Base-by-base conservation (phyloP, 2,113 vertebrate species). In the Hippolais icterina region DNA sequence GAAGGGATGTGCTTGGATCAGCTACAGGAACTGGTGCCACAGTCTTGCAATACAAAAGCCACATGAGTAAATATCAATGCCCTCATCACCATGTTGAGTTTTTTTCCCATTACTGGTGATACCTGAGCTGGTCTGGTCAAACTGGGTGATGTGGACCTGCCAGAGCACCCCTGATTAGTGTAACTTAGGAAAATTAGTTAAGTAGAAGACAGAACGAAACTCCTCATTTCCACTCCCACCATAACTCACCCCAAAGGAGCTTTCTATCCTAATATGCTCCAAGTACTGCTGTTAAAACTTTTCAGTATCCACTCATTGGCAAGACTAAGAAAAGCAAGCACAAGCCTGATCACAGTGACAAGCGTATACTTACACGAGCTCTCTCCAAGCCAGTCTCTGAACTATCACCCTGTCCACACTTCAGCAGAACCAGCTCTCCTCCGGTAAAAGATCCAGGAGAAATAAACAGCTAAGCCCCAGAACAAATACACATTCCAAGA, bases 241-340 rank as follows among this genome's bases (percentile, higher is more conserved):
- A 23, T 20, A 74, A 54, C 29, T 85, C 70, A 64, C 11, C n/a
- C 20, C 59, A 72, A 65, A 60, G 0, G 0, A 91, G 44, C 4
- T 52, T 59, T 65, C 49, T 41, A 15, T 13, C 19, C 41, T n/a
- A 41, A 80, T 61, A 57, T 39, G 49, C 21, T 44, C 20, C 14
- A 75, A 33, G 52, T 31, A 35, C 18, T 75, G 39, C 33, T 76
- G 20, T 24, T 49, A 46, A 15, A 64, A 71, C 49, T 47, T 22
- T 31, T 49, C 53, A n/a, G 22, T 9, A 63, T 33, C 14, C 42
- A 25, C 53, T 89, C 37, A n/a, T 2, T 44, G 44, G 60, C 39
- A 94, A 70, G 64, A 42, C 61, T 87, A 21, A 82, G 83, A 87
- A 89, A 84, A 84, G 27, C 77, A 78, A 74, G 68, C 64, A 78